phyloP scores from a whole-genome alignment of 2,797 vertebrate species.

The Leontocebus nigricollis region DNA sequence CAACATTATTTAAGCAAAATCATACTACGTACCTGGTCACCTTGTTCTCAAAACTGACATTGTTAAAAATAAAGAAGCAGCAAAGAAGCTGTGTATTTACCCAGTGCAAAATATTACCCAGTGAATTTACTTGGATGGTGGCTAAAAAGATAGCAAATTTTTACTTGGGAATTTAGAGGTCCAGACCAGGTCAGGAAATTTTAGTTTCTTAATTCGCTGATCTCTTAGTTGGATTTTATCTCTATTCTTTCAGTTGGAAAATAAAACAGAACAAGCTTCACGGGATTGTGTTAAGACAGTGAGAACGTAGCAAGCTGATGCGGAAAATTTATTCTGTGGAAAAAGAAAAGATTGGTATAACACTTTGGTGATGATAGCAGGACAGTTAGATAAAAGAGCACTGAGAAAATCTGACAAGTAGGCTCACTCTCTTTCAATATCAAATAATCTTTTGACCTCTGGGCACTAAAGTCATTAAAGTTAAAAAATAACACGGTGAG shows the following conservation, averaged over 20 bases:
- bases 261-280: neutral
- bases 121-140: neutral
- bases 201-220: neutral
- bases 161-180: neutral
- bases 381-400: conserved; percentile 58
- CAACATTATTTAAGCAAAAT: neutral
- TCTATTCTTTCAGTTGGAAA: neutral
- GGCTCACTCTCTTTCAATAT: conserved; percentile 55
- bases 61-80: neutral
- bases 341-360: conserved; percentile 22
- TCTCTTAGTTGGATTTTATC: neutral
- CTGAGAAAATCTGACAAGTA: conserved; percentile 60
- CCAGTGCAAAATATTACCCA: neutral
- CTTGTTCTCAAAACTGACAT: neutral
- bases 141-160: neutral
- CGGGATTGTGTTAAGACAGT: conserved; percentile 11
- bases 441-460: conserved; percentile 70
- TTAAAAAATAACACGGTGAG: conserved; percentile 66
- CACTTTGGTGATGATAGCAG: conserved; percentile 14
- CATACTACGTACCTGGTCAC: neutral
- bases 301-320: conserved; percentile 1
- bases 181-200: neutral
- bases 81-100: neutral
- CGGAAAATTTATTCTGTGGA: conserved; percentile 6
- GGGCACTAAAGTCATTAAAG: conserved; percentile 73